phyloP scores from a whole-genome alignment of 2,113 vertebrate species.

The Hyperoodon ampullatus region DNA sequence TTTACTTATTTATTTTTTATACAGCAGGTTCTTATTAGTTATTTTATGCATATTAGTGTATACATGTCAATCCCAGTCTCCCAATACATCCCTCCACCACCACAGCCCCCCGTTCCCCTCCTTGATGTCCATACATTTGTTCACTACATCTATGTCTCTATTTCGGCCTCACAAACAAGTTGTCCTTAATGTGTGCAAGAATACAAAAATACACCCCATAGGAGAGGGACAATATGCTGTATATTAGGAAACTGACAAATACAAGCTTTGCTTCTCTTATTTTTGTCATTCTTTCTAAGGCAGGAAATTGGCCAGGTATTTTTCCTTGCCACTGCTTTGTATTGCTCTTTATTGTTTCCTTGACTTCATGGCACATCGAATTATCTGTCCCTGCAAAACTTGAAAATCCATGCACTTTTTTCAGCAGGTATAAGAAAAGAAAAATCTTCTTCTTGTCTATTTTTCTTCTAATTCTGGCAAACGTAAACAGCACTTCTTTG shows the following conservation, averaged over 20 bases:
- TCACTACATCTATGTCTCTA: no score
- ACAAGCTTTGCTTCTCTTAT: not conserved
- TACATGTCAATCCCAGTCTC: no score
- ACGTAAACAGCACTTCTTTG: not conserved
- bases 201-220: not conserved
- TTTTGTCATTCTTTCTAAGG: not conserved
- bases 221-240: not conserved
- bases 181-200: not conserved
- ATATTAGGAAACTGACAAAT: not conserved
- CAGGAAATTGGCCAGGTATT: not conserved
- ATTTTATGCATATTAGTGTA: no score
- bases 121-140: no score
- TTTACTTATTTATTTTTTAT: no score
- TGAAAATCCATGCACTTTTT: not conserved
- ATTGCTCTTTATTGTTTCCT: constrained; percentile 21
- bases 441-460: not conserved
- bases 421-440: constrained; percentile 37
- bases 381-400: not conserved
- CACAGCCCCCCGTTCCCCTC: no score
- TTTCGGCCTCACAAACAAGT: no score
- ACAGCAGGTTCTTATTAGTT: no score
- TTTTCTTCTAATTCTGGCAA: constrained; percentile 43
- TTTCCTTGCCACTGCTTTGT: not conserved
- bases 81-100: no score
- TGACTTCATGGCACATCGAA: constrained; percentile 23